Conservation (phyloP, 2,797 vertebrate species). For the Lagorchestes hirsutus region DNA sequence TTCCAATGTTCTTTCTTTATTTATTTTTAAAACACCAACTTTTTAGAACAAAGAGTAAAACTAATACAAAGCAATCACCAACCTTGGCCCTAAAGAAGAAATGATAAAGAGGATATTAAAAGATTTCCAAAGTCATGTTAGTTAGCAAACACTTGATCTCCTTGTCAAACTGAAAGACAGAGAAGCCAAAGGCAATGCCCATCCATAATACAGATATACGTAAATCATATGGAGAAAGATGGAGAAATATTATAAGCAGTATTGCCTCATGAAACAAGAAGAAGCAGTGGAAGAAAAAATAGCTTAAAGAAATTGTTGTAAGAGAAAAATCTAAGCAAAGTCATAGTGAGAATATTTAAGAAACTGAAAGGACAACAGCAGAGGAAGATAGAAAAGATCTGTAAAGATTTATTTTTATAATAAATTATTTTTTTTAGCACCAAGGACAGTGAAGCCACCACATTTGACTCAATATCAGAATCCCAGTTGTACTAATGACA, state of each 20-base stretch:
- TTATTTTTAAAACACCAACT: background rate
- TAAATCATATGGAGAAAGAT: background rate
- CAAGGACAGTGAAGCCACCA: background rate
- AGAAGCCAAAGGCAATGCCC: background rate
- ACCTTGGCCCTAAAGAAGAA: background rate
- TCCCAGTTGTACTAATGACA: background rate
- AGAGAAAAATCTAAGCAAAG: background rate
- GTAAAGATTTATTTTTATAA: background rate
- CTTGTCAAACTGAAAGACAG: background rate
- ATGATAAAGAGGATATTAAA: background rate
- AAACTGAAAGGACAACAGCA: background rate
- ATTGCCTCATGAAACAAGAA: background rate
- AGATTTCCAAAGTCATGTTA: background rate
- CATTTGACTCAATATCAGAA: background rate
- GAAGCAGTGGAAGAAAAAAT: background rate
- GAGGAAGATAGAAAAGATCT: background rate
- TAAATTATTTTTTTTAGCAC: background rate
- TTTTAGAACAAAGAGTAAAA: background rate
- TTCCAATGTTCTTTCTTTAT: too few species aligned
- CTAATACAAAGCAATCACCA: background rate
- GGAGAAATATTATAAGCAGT: background rate
- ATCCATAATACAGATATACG: background rate
- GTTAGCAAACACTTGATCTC: background rate
- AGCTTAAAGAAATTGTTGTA: background rate
- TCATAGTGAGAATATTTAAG: background rate